Evolutionary conservation across 2,113 vertebrate species (phyloP), one percentile per base, ranked within the genome.

Genomic region (Anarrhichthys ocellatus): DNA sequence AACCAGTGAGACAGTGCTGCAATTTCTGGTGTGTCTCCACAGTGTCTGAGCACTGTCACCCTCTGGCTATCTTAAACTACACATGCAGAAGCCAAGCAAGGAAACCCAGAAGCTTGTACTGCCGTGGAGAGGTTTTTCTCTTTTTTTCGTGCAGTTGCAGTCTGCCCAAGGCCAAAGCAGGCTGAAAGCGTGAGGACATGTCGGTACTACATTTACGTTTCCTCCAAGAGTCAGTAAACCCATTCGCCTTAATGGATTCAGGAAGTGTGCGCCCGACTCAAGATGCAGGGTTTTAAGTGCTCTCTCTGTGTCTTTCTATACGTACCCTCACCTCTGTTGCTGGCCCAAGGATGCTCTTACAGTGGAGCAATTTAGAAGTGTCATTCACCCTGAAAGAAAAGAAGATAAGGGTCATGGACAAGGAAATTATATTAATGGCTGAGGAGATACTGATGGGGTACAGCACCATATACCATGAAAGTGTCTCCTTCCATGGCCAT

Each of bases 201-300:
- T 83, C 70, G 70, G 75, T 46, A 48, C 67, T 81, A 87, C 82
- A 85, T 92, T 86, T 79, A 89, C 69, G 81, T 81, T 72, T 86
- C 59, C 77, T 91, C 79, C 64, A 87, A 86, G 80, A 88, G 59
- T 89, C 86, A 67, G 76, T 87, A 71, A 81, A 58, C 65, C 88
- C 72, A 72, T 80, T 85, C 40, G 0, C 73, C 61, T 44, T 94
- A 93, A 94, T 93, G 91, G 92, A 90, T 81, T 89, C 80, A 87
- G 84, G 86, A 88, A 89, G 66, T 89, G 73, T 75, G 74, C 59
- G 11, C 59, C 48, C 27, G n/a, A 78, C 61, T 87, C 74, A 76
- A 78, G 85, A 91, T 79, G 80, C 66, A 72, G 81, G 68, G 76
- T 90, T 86, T 89, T 92, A 92, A 93, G 83, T 87, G 84, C 80